phyloP scores from a whole-genome alignment of 2,113 vertebrate species.

The Pyrgilauda ruficollis region DNA sequence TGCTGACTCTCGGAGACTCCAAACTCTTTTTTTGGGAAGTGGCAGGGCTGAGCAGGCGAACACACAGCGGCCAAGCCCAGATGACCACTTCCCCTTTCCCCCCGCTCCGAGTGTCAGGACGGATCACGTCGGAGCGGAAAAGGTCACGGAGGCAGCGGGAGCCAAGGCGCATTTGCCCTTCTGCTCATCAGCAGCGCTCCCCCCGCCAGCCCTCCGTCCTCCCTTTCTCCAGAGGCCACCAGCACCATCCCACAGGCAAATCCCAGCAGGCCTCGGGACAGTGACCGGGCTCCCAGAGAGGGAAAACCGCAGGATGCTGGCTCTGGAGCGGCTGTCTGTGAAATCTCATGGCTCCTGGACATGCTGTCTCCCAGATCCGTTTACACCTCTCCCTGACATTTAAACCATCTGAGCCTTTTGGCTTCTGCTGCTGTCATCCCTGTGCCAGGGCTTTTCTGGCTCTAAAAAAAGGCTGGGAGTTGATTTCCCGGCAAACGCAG shows the following conservation, averaged over 20 bases:
- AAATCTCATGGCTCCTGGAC: slow-evolving; percentile 23
- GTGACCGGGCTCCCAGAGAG: not conserved
- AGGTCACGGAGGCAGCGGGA: not conserved
- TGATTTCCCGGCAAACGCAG: not conserved
- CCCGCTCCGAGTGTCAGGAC: accelerated
- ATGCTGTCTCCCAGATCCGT: slow-evolving; percentile 6
- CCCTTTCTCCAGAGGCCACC: not conserved
- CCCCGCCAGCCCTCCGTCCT: not conserved
- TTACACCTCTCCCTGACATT: slow-evolving; percentile 65
- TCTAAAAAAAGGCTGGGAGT: not conserved
- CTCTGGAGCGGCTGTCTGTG: not conserved
- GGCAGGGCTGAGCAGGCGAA: not conserved
- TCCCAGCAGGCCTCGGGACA: accelerated
- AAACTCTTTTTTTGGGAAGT: not conserved
- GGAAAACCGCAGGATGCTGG: not conserved
- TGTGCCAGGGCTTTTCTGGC: slow-evolving; percentile 40
- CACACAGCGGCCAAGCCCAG: not conserved
- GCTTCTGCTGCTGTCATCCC: slow-evolving; percentile 35
- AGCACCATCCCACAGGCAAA: not conserved
- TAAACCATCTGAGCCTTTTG: slow-evolving; percentile 65
- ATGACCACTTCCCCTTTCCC: not conserved
- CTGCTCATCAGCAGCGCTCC: not conserved
- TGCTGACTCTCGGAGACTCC: slow-evolving; percentile 23
- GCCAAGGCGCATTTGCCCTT: not conserved
- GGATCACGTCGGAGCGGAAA: not conserved